Conservation (phyloP, 35 echinoderm and acorn worm species). For the Strongylocentrotus purpuratus region DNA sequence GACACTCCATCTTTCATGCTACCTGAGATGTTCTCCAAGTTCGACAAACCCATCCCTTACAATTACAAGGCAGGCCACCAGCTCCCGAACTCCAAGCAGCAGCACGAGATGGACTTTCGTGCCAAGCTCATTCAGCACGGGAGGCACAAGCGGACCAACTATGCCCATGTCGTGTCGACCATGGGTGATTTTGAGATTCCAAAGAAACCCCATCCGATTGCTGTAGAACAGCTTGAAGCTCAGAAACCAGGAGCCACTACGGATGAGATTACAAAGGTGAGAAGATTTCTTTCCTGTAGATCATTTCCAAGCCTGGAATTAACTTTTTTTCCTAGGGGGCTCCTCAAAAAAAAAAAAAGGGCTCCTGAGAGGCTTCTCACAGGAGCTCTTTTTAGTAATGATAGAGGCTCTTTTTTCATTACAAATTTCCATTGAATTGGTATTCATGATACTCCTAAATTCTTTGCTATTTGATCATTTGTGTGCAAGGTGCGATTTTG, state of each 20-base stretch:
- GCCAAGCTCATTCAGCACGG: constrained; percentile 39
- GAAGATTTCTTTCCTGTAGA: neutral
- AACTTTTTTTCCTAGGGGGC: too few species aligned
- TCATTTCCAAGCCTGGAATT: too few species aligned
- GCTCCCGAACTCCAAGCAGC: neutral
- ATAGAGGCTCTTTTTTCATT: too few species aligned
- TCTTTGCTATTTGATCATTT: too few species aligned
- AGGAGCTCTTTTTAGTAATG: too few species aligned
- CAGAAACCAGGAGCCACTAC: constrained; percentile 46
- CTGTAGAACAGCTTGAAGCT: constrained; percentile 19
- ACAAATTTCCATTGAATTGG: too few species aligned
- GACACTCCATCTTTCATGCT: constrained; percentile 65
- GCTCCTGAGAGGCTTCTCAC: too few species aligned
- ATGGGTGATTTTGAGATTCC: constrained; percentile 57
- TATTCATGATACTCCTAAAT: too few species aligned
- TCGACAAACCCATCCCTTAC: constrained; percentile 60
- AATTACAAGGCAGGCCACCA: constrained; percentile 71
- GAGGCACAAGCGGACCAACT: neutral
- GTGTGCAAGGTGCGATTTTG: too few species aligned
- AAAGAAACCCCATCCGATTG: constrained; percentile 57
- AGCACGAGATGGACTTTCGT: neutral
- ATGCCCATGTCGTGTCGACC: constrained; percentile 59
- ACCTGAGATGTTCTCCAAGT: constrained; percentile 75
- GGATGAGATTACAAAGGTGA: constrained; percentile 58
- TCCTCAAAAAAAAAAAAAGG: too few species aligned